Conservation (phyloP, 2,797 vertebrate species). For the Diplodus sargus region DNA sequence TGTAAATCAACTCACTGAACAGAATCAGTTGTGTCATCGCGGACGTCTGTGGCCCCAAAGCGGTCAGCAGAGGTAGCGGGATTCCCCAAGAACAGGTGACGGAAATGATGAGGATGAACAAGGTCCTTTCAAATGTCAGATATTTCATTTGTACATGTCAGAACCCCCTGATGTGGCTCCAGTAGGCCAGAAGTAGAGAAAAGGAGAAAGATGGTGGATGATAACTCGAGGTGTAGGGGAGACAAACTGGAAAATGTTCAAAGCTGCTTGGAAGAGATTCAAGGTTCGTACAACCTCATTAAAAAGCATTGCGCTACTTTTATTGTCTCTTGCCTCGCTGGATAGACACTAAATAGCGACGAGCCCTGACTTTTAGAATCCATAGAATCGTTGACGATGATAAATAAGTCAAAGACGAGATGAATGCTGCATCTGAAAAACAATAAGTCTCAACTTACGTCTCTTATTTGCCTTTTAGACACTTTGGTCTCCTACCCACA, state of each 20-base stretch:
- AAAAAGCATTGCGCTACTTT: slow-evolving; percentile 52
- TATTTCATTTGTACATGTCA: slow-evolving; percentile 11
- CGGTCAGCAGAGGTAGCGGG: slow-evolving; percentile 54
- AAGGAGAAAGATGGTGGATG: neutral
- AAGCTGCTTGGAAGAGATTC: slow-evolving; percentile 70
- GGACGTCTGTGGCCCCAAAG: slow-evolving; percentile 60
- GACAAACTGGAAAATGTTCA: slow-evolving; percentile 69
- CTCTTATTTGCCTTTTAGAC: neutral
- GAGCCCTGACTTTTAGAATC: slow-evolving; percentile 12
- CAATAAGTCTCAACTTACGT: too few species aligned
- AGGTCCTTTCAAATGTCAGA: neutral
- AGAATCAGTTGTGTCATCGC: slow-evolving; percentile 80
- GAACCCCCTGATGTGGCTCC: slow-evolving; percentile 50
- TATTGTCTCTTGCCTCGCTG: slow-evolving; percentile 35
- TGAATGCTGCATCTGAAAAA: neutral
- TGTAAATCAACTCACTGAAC: slow-evolving; percentile 79
- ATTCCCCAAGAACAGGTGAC: slow-evolving; percentile 46
- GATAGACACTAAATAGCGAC: slow-evolving; percentile 38
- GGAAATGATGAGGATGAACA: neutral
- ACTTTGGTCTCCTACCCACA: neutral
- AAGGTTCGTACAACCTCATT: slow-evolving; percentile 70
- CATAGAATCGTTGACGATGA: slow-evolving; percentile 22
- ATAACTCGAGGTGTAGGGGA: slow-evolving; percentile 24
- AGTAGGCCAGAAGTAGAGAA: slow-evolving; percentile 13
- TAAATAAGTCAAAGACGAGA: slow-evolving; percentile 44